A percentile compares a stretch with the other conserved stretches of the same genome.
These are phyloP conservation scores for Tringa solitaria DNA, from an alignment of 2,113 vertebrate genomes.

Conservation along the genomic window DNA sequence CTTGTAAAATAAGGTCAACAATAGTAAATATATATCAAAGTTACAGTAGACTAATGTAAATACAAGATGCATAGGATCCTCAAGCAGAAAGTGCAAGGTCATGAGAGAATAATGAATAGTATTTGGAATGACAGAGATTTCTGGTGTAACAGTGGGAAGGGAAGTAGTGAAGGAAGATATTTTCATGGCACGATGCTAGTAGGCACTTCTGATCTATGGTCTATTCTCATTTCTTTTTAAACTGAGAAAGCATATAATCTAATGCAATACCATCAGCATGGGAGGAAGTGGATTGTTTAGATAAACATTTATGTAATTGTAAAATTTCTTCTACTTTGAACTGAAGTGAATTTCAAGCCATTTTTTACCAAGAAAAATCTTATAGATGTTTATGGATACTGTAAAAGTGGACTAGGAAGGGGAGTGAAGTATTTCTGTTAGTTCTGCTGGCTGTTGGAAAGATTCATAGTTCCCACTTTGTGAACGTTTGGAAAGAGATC, in stretches of 20 bases:
- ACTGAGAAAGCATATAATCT: not conserved
- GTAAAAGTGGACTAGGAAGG: not conserved
- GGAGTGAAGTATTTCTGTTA: not conserved
- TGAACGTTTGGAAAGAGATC: not conserved
- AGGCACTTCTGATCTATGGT: not conserved
- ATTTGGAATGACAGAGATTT: not conserved
- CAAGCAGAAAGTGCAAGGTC: not conserved
- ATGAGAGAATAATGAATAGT: not conserved
- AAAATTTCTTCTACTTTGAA: not conserved
- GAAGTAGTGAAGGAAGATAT: not conserved
- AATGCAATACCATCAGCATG: not conserved
- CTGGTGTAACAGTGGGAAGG: not conserved
- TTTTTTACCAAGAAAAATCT: not conserved
- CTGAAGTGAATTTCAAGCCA: not conserved
- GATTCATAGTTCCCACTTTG: not conserved
- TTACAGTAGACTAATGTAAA: not conserved
- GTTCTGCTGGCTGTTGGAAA: not conserved
- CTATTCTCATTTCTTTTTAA: not conserved
- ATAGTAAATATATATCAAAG: not conserved
- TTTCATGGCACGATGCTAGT: not conserved
- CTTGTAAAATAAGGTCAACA: not conserved
- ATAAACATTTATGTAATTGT: not conserved
- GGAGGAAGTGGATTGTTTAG: not conserved
- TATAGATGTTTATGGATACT: not conserved
- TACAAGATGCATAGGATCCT: not conserved